These are phyloP conservation scores for Nibea coibor DNA, from an alignment of 2,113 vertebrate genomes.

Conservation along the genomic window DNA sequence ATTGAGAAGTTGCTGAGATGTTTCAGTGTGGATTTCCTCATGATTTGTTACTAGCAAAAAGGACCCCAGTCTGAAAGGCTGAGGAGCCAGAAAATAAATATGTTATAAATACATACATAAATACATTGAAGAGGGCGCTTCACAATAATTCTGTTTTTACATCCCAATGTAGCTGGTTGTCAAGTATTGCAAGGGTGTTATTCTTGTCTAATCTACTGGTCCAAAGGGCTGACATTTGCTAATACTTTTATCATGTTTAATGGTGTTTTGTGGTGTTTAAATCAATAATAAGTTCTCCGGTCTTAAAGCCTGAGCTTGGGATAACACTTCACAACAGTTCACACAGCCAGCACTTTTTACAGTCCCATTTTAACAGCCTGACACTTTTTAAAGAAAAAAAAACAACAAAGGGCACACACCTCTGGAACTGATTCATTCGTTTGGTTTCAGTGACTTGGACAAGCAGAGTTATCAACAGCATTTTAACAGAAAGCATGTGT, in stretches of 20 bases:
- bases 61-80: not conserved
- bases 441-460: constrained; percentile 45
- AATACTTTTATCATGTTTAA: not conserved
- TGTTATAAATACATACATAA: no score
- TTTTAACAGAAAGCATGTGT: constrained; percentile 69
- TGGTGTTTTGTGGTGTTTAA: not conserved
- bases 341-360: constrained; percentile 26
- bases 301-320: not conserved
- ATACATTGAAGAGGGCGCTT: not conserved
- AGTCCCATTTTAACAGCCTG: constrained; percentile 30
- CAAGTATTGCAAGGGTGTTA: no score
- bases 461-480: constrained; percentile 46
- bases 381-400: constrained; percentile 41
- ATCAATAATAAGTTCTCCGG: not conserved
- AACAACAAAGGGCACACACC: constrained; percentile 29
- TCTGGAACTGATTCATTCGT: constrained; percentile 49
- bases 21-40: not conserved
- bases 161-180: no score
- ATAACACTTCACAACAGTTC: not conserved
- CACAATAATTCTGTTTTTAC: not conserved
- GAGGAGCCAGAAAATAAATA: not conserved
- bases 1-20: not conserved
- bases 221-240: not conserved
- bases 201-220: not conserved
- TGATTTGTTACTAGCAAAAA: not conserved